Evolutionary conservation across 2,797 vertebrate species (phyloP), one percentile per base, ranked within the genome.

Genomic region (Aldrovandia affinis): DNA sequence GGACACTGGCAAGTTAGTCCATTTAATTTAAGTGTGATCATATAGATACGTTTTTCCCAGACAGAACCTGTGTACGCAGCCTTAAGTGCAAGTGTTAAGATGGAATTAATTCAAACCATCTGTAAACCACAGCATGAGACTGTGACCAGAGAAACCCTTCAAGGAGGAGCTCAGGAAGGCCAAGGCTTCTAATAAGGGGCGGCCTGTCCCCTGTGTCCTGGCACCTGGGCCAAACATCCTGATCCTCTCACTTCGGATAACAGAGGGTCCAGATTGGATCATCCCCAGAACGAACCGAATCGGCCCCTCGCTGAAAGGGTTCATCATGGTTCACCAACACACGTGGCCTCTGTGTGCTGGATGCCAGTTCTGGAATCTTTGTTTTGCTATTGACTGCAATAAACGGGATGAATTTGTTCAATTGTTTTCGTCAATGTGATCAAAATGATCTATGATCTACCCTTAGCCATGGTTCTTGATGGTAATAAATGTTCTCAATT

Each of bases 241-340:
- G 65, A 70, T 70, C 33, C 65, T 70, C 65, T 70, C 65, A 70
- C 30, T 70, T 20, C 2, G 15, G 30, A 70, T 70, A 70, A 70
- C 3, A 36, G 33, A 30, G 33, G 15, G 30, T 70, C 30, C 65
- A 70, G 65, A 70, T 70, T 22, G 65, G 65, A 70, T 70, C 33
- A 39, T 36, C 65, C 33, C 15, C 4, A 70, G 65, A 36, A 70
- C 36, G 12, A 20, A 30, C 65, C 33, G 12, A 36, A 8, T 33
- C 30, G 14, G 65, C 14, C 30, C 33, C 36, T 63, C 57, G 8
- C 0, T 65, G 61, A n/a, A 8, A 7, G 5, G 0, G 0, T 2
- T 3, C n/a, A 65, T n/a, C 10, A 30, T 30, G 8, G n/a, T 65
- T 70, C 33, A 70, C 15, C 3, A 36, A 3, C n/a, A 33, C 10